Base-by-base conservation (phyloP, 1,140 invertebrate species). In the Drosophila kikkawai region DNA sequence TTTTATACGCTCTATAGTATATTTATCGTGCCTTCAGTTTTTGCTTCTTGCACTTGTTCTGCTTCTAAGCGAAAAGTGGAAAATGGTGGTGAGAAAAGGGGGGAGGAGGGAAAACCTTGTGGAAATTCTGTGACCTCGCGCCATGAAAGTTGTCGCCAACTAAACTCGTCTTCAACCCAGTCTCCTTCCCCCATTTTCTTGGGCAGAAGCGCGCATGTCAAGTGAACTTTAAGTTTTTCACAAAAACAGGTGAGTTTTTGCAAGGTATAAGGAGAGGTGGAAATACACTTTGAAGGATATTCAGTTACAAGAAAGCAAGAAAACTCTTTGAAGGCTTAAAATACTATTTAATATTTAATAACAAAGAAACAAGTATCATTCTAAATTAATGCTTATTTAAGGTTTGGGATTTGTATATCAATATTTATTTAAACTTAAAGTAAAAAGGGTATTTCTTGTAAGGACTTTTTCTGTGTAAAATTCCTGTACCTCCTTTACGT, bases 111-210 rank as follows among this genome's bases (percentile, higher is more conserved):
- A 78, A 79, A 78, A 79, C 66, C 66, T 79, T 70, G 76, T 75
- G 80, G 59, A 82, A 86, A 87, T 87, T 87, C 53, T 80, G 61
- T 88, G 84, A 84, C 84, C 84, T 88, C 84, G 83, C 83, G 73
- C 76, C 75, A 70, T 83, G 59, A 70, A 87, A 83, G 68, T 70
- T 87, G 77, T 88, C 73, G 50, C 80, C 65, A 78, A 58, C 64
- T 59, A 64, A 64, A 75, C 58, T 78, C 29, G 78, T 61, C 61
- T 44, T 65, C 26, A n/a, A 26, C 64, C 56, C 32, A 26, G 19
- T 34, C 51, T 63, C 57, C 69, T 42, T 32, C 7, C 44, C 39
- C 44, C 39, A 56, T 45, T 68, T 68, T 70, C 39, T 17, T 68
- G 41, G 51, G 32, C 36, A 55, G 53, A 39, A 41, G 47, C 48